phyloP scores from a whole-genome alignment of 2,797 vertebrate genomes.

The Phrynocephalus forsythii region DNA sequence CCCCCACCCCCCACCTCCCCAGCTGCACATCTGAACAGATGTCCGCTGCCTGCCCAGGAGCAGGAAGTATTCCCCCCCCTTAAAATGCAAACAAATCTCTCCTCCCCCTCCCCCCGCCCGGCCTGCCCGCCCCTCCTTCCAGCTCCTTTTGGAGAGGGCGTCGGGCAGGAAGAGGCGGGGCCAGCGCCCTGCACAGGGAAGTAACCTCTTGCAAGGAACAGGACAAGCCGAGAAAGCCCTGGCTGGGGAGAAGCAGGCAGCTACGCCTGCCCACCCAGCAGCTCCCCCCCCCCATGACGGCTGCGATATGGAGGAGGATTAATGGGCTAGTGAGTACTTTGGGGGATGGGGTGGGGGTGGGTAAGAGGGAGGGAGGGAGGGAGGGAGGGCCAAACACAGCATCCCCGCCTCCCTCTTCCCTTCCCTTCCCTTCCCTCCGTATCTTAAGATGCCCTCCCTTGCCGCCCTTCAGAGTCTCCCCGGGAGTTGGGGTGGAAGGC shows the following conservation, averaged over 20 bases:
- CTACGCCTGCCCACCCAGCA: conserved; percentile 6
- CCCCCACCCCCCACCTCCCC: neutral
- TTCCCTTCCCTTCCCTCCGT: neutral
- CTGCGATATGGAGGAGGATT: conserved; percentile 61
- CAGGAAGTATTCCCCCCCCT: conserved; percentile 21
- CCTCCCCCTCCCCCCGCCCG: neutral
- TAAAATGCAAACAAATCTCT: neutral
- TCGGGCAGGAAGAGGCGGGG: conserved; percentile 21
- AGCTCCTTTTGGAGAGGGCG: neutral
- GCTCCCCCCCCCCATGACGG: conserved; percentile 44
- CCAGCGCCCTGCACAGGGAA: conserved; percentile 52
- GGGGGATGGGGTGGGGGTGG: too few relatives aligned
- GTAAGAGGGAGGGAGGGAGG: too few relatives aligned
- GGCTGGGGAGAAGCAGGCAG: conserved; percentile 30
- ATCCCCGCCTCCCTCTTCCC: neutral
- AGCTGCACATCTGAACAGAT: conserved; percentile 19
- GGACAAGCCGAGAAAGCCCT: conserved; percentile 57
- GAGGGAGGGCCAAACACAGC: too few relatives aligned
- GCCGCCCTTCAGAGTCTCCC: neutral
- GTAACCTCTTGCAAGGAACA: conserved; percentile 50
- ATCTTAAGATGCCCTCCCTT: neutral
- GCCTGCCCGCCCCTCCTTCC: neutral
- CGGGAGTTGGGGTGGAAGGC: conserved; percentile 7
- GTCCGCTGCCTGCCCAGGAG: conserved; percentile 24
- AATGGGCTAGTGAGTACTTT: conserved; percentile 51